Percentiles rank a stretch among this genome's conserved stretches.
phyloP scores from a whole-genome alignment of 30 jellyfish, hydroid and myxozoan genomes.

The Turritopsis dohrnii region DNA sequence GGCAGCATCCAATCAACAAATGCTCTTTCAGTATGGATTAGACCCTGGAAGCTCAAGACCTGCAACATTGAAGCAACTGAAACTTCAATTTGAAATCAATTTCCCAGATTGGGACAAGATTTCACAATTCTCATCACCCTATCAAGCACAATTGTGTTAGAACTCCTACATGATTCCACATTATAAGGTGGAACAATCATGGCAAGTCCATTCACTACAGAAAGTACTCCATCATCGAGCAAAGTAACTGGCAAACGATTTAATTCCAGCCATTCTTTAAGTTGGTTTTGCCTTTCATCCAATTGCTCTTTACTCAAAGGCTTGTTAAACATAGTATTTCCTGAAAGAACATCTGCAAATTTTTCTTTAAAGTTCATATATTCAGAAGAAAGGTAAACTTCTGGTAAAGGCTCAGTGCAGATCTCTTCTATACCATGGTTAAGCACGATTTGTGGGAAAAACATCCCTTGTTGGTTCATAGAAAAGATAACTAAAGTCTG shows the following conservation, averaged over 20 bases:
- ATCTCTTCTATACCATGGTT: conserved; percentile 16
- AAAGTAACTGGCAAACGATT: conserved; percentile 25
- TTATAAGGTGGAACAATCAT: conserved; percentile 30
- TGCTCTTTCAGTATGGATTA: no score
- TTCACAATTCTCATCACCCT: conserved; percentile 34
- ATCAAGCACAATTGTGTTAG: conserved; percentile 34
- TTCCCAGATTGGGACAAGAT: conserved; percentile 17
- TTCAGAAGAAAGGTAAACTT: neutral
- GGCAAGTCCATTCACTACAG: conserved; percentile 37
- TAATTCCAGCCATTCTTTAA: conserved; percentile 19
- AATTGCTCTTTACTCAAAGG: conserved; percentile 8
- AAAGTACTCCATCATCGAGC: neutral
- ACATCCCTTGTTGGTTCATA: neutral
- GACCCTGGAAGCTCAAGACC: no score
- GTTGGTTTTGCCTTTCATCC: neutral
- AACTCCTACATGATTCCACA: conserved; percentile 34
- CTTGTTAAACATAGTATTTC: neutral
- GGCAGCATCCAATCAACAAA: no score
- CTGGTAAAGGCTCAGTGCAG: neutral
- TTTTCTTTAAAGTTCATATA: neutral
- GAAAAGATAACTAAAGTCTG: neutral
- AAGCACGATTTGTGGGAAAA: conserved; percentile 5
- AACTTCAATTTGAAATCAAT: neutral
- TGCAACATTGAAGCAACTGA: no score
- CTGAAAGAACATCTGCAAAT: neutral